Evolutionary conservation across 2,797 vertebrate species (phyloP).

Genomic region (Amniataba percoides): DNA sequence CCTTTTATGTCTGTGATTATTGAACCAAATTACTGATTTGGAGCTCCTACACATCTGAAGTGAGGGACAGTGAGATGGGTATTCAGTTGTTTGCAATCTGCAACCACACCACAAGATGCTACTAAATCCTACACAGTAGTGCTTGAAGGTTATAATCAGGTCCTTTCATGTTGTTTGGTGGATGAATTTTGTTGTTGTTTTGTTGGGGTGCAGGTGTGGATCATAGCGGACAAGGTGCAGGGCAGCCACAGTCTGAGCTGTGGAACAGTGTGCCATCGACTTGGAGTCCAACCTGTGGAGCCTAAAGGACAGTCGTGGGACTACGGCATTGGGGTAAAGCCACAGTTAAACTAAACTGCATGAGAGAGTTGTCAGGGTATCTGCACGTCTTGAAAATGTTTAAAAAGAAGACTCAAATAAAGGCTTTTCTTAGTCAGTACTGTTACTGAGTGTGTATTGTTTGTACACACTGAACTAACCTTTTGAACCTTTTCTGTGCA

Average conservation of each 20-base stretch:
- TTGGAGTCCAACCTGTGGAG: conserved; percentile 90
- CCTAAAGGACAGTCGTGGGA: conserved; percentile 95
- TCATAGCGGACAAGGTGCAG: conserved; percentile 97
- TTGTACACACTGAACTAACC: no score
- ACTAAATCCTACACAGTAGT: no score
- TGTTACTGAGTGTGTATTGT: no score
- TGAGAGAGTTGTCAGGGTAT: not conserved
- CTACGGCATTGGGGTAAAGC: conserved; percentile 95
- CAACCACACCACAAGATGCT: no score
- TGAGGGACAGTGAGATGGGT: no score
- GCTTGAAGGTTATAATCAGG: not conserved
- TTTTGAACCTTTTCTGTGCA: not conserved
- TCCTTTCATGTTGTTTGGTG: not conserved
- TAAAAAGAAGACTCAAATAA: not conserved
- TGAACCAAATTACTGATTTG: no score
- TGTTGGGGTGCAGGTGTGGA: conserved; percentile 90
- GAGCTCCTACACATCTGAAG: no score
- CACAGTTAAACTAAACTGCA: not conserved
- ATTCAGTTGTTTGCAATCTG: no score
- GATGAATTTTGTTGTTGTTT: not conserved
- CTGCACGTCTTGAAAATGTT: not conserved
- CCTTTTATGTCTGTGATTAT: no score
- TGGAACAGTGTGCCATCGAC: conserved; percentile 94
- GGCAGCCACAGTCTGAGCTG: conserved; percentile 96
- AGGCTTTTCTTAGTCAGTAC: not conserved